Evolutionary conservation across 2,888 invertebrate genomes (phyloP), one percentile per base, ranked within the genome.

Genomic region (Oscheius sp.): DNA sequence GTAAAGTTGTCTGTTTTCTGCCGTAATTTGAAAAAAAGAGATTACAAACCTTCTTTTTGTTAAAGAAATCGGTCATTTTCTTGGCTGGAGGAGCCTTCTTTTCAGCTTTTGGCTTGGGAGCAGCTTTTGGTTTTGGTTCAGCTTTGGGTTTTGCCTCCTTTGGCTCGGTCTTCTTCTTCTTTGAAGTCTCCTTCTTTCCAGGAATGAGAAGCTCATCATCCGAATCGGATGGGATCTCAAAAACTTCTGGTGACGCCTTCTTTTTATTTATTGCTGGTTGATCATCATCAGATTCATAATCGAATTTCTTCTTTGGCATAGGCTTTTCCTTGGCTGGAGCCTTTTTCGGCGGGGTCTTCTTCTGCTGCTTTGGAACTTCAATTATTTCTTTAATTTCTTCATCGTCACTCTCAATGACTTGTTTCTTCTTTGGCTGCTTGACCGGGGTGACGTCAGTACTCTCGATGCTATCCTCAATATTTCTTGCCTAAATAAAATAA

Each of bases 261-360:
- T 69, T 72, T 50, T 68, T 75, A 66, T 65, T 69, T 67, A 69
- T 55, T 34, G 74, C 67, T 29, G 53, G 67, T n/a, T 55, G 25
- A 3, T 64, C 72, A 15, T 65, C 46, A 48, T 70, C 72, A 17
- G 70, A 55, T n/a, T 33, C 70, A 33, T 73, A 70, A 1, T 68
- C 42, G 17, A 33, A 55, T 1, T 6, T 4, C 15, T n/a, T 33
- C 20, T 17, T 34, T n/a, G n/a, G 33, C 20, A 37, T 31, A 10
- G n/a, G 17, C 1, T 52, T 27, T 20, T 55, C 55, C 70, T 73
- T 74, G 15, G 71, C 67, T 17, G 37, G 42, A 27, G 57, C 52
- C 46, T 64, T 61, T 27, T 15, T 33, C 17, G 20, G 29, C 25
- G 23, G 12, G 15, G 23, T 53, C 37, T 2, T 20, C 50, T 4